These are phyloP conservation scores for Oithona nana DNA, from an alignment of 2,888 invertebrate species.

Conservation along the genomic window DNA sequence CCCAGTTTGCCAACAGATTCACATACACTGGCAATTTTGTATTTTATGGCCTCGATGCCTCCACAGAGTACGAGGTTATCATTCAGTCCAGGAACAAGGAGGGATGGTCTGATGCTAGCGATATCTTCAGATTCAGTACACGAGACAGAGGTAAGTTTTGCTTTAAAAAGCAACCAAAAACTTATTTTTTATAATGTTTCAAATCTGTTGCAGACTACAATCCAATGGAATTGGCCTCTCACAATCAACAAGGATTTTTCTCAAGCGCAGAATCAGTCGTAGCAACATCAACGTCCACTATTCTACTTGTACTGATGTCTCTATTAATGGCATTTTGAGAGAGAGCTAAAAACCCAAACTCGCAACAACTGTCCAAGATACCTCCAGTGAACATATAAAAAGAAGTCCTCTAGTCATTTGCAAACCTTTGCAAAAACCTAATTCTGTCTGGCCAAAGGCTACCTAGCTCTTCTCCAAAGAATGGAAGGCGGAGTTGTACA, in stretches of 20 bases:
- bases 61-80: constrained; percentile 44
- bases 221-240: constrained; percentile 12
- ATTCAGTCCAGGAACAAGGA: constrained; percentile 40
- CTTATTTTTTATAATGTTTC: not conserved
- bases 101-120: constrained; percentile 15
- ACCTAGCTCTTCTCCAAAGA: too few species aligned
- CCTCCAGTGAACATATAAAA: too few species aligned
- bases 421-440: too few species aligned
- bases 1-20: constrained; percentile 22
- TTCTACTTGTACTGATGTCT: too few species aligned
- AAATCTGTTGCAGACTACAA: constrained; percentile 10
- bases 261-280: not conserved
- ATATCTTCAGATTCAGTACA: constrained; percentile 13
- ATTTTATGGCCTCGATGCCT: constrained; percentile 42
- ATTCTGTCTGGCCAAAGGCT: too few species aligned
- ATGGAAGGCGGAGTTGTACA: too few species aligned
- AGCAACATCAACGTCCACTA: not conserved
- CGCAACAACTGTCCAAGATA: not conserved
- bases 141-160: constrained; percentile 5
- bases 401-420: too few species aligned
- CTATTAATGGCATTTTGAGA: too few species aligned
- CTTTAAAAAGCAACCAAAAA: not conserved
- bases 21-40: constrained; percentile 44
- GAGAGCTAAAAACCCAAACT: not conserved
- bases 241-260: constrained; percentile 12